A percentile compares a stretch with the other conserved stretches of the same genome.
phyloP scores from a whole-genome alignment of 2,797 vertebrate genomes.

The Fratercula arctica region DNA sequence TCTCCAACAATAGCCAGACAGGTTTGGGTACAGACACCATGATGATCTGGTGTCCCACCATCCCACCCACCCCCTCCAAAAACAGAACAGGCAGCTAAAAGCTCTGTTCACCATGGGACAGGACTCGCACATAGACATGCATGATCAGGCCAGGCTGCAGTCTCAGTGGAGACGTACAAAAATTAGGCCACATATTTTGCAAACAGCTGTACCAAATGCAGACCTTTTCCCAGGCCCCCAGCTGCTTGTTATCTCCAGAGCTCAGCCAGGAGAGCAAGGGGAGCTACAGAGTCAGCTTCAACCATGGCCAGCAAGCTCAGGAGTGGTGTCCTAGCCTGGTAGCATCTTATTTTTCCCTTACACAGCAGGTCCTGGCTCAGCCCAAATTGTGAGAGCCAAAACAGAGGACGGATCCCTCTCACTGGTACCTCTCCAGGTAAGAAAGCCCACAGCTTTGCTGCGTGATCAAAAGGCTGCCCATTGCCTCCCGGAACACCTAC shows the following conservation, averaged over 20 bases:
- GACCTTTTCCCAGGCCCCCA: not conserved
- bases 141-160: not conserved
- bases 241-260: not conserved
- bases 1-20: not conserved
- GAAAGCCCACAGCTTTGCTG: not conserved
- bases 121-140: not conserved
- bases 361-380: not conserved
- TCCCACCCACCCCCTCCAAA: fast-evolving
- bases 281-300: not conserved
- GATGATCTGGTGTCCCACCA: not conserved
- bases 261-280: not conserved
- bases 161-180: not conserved
- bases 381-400: not conserved
- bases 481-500: not conserved
- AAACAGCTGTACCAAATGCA: not conserved
- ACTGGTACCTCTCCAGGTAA: not conserved
- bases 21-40: not conserved
- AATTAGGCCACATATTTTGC: not conserved
- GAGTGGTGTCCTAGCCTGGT: not conserved
- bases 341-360: not conserved
- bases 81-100: not conserved
- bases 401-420: not conserved
- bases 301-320: not conserved
- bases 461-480: not conserved
- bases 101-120: not conserved